phyloP scores from a whole-genome alignment of 1,140 invertebrate genomes.

The Drosophila lini region DNA sequence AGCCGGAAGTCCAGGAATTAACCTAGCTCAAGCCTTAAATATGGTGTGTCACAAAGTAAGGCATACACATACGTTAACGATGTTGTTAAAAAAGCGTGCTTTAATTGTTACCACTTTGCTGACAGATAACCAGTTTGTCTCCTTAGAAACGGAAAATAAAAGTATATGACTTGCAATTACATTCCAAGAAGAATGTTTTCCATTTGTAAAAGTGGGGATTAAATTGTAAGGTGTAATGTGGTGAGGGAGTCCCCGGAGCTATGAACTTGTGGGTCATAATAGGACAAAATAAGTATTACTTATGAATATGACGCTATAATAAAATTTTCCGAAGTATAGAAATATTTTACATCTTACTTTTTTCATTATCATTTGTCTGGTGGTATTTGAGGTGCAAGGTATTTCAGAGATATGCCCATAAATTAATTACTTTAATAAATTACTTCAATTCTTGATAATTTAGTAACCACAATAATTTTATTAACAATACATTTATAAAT shows the following conservation, averaged over 20 bases:
- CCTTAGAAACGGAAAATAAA: constrained; percentile 23
- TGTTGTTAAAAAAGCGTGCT: constrained; percentile 37
- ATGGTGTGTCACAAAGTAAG: constrained; percentile 20
- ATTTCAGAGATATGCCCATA: background rate
- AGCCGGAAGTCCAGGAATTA: constrained; percentile 46
- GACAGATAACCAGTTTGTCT: constrained; percentile 16
- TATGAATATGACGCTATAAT: background rate
- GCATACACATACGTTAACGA: constrained; percentile 21
- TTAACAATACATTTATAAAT: background rate
- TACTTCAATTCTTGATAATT: no score
- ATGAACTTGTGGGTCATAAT: background rate
- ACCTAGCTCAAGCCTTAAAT: constrained; percentile 22
- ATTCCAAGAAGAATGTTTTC: constrained; percentile 5
- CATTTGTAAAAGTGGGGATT: background rate
- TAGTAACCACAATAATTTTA: background rate
- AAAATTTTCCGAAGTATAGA: constrained; percentile 1
- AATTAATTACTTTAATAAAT: background rate
- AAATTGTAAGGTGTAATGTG: constrained; percentile 2
- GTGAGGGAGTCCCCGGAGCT: constrained; percentile 7
- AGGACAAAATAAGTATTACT: background rate
- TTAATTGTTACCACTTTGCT: constrained; percentile 23
- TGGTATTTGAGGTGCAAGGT: background rate
- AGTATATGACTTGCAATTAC: constrained; percentile 6
- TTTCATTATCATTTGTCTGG: background rate
- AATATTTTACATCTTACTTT: background rate